Evolutionary conservation across 2,797 vertebrate species (phyloP), one percentile per base, ranked within the genome.

Genomic region (Esox lucius): DNA sequence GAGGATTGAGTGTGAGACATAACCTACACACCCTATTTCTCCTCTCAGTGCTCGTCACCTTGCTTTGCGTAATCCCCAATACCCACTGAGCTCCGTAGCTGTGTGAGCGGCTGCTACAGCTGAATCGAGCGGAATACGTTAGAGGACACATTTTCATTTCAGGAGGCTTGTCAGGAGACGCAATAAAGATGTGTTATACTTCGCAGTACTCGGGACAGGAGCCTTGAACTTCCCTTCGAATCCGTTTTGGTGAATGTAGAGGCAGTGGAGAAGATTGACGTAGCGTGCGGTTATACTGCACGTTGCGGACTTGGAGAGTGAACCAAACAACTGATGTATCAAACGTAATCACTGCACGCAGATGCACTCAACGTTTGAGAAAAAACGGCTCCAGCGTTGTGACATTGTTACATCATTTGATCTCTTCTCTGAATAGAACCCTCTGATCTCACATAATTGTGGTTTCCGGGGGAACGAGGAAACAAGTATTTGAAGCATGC

Each of bases 71-170:
- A 90, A 91, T 88, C 83, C 81, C 80, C 85, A 88, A 87, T 82
- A 85, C 91, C 81, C 87, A 87, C 80, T 78, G 79, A 82, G 84
- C 90, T 86, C 83, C 80, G 85, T 81, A 89, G 85, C 87, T 35
- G 33, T 35, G 33, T 35, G n/a, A n/a, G n/a, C n/a, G n/a, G 33
- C 33, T 2, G 33, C 33, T 35, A 49, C 84, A 79, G 80, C 46
- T 83, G 61, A 85, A 84, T 35, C n/a, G n/a, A n/a, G 84, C 88
- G 86, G 89, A 84, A 86, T 89, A 85, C 90, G 87, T 88, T 88
- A 88, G 84, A 86, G 89, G 88, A 91, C 90, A 92, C 86, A 90
- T 87, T 89, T 91, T 88, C 56, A 83, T 83, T 88, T 90, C 86
- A 90, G 85, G 81, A 84, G 80, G 87, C 87, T 84, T 87, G 42